These are phyloP conservation scores for Hydrotaea diabolus DNA, from an alignment of 2,888 invertebrate genomes.

Conservation along the genomic window DNA sequence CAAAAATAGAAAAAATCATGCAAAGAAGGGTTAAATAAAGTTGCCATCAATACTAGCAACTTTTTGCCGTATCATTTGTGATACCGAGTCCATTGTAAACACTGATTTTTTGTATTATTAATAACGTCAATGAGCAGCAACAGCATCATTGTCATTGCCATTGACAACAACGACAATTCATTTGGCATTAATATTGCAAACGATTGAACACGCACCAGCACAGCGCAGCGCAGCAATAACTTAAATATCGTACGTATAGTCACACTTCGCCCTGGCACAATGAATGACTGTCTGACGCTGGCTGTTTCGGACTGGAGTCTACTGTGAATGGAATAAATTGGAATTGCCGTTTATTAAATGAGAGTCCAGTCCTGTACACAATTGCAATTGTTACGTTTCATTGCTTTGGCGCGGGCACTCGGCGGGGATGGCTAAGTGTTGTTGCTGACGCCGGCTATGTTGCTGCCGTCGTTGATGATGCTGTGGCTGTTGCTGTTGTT, in stretches of 20 bases:
- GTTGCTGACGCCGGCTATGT: background rate
- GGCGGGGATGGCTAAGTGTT: background rate
- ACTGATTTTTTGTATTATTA: constrained; percentile 15
- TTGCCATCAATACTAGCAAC: background rate
- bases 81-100: background rate
- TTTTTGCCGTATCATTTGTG: background rate
- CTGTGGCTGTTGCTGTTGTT: background rate
- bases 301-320: background rate
- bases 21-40: too few relatives aligned
- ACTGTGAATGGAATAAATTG: background rate
- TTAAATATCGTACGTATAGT: background rate
- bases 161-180: constrained; percentile 6
- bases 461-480: background rate
- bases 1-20: too few relatives aligned
- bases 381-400: constrained; percentile 34
- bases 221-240: background rate
- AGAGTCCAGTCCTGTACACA: constrained; percentile 29
- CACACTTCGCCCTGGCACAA: background rate
- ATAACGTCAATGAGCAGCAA: background rate
- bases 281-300: background rate
- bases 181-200: constrained; percentile 26
- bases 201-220: constrained; percentile 16
- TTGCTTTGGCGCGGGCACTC: background rate
- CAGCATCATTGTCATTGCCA: background rate
- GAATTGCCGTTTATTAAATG: background rate